A percentile compares a stretch with the other conserved stretches of the same genome.
These are phyloP conservation scores for Acanthornis magna DNA, from an alignment of 2,797 vertebrate species.

Conservation along the genomic window DNA sequence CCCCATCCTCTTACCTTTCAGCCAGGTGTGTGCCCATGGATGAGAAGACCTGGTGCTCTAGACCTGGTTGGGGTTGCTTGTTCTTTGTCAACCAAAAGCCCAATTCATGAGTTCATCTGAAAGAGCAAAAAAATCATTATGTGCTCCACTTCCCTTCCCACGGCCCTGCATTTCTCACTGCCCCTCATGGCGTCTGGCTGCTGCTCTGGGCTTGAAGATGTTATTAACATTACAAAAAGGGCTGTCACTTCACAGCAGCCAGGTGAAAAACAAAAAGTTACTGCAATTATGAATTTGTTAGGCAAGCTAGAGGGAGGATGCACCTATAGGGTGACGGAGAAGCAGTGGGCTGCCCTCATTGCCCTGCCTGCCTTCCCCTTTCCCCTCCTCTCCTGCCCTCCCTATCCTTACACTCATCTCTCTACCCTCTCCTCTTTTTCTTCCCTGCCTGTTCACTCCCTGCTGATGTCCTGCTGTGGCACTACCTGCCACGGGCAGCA, in stretches of 20 bases:
- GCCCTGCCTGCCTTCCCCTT: background rate
- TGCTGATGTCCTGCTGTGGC: background rate
- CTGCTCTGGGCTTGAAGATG: background rate
- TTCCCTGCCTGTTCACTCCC: background rate
- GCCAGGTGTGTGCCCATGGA: background rate
- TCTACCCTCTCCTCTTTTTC: background rate
- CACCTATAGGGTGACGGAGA: background rate
- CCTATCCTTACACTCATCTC: background rate
- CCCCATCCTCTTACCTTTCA: background rate
- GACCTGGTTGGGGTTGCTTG: background rate
- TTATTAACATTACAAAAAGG: background rate
- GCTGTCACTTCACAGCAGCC: background rate
- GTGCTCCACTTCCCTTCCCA: background rate
- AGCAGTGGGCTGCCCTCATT: background rate
- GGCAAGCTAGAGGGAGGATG: background rate
- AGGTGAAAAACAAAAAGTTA: background rate
- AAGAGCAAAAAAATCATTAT: background rate
- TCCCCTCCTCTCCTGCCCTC: background rate
- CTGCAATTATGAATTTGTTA: background rate
- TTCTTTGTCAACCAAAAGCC: background rate
- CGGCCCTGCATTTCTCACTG: background rate
- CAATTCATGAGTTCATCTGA: background rate
- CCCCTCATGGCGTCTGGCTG: background rate
- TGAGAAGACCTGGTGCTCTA: background rate
- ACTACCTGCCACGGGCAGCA: background rate